A percentile compares a stretch with the other conserved stretches of the same genome.
Evolutionary conservation across 1,140 invertebrate species (phyloP).

Genomic region (Eupristina koningsbergeri): DNA sequence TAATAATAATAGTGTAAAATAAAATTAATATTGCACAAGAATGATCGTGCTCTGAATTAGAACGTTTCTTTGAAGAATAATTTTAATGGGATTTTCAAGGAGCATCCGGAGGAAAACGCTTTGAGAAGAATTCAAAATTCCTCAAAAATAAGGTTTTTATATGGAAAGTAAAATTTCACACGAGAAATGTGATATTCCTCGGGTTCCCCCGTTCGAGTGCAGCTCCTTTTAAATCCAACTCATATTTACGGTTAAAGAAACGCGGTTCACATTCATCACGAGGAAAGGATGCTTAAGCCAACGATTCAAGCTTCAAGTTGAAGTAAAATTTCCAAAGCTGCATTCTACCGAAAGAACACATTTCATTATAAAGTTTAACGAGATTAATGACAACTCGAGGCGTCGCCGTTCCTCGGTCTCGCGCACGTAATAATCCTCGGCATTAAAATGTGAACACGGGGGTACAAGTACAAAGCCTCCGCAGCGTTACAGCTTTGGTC

Average conservation of each 20-base stretch:
- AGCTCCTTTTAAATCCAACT: neutral
- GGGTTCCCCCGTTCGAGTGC: no score
- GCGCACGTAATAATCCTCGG: neutral
- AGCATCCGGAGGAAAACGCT: no score
- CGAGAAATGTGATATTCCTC: no score
- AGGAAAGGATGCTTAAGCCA: neutral
- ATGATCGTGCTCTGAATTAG: no score
- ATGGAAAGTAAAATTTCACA: no score
- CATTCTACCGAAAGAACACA: neutral
- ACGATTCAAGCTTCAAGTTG: neutral
- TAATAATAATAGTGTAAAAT: no score
- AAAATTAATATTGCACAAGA: no score
- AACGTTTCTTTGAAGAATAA: no score
- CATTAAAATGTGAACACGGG: slow-evolving; percentile 11
- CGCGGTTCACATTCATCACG: neutral
- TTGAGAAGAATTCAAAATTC: no score
- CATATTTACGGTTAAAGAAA: neutral
- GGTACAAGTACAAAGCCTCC: neutral
- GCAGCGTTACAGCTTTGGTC: neutral
- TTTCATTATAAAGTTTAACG: neutral
- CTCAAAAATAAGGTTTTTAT: no score
- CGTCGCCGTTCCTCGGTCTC: neutral
- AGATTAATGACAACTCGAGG: slow-evolving; percentile 12
- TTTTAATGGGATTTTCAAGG: no score
- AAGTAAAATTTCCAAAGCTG: slow-evolving; percentile 7